Percentiles rank a stretch among this genome's conserved stretches.
These are phyloP conservation scores for Petrocephalus sullivani DNA, from an alignment of 2,797 vertebrate genomes.

Conservation along the genomic window DNA sequence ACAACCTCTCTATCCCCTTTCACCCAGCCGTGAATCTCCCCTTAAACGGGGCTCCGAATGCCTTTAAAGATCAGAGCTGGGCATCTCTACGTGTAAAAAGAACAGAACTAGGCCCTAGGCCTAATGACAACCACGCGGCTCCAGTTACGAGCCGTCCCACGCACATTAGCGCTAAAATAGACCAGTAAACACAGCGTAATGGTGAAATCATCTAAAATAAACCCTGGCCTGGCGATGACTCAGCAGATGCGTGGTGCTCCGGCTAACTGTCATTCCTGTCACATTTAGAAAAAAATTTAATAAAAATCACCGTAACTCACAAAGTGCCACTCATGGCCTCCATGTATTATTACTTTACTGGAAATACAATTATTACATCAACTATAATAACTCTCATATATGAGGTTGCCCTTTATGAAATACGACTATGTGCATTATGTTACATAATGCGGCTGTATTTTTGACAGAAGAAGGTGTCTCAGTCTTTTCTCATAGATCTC, in stretches of 20 bases:
- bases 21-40: not conserved
- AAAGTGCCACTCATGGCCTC: not conserved
- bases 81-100: not conserved
- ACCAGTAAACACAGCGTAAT: conserved; percentile 18
- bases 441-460: not conserved
- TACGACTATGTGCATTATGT: not conserved
- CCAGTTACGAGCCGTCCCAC: not conserved
- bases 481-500: not conserved
- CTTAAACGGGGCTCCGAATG: not conserved
- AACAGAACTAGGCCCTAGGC: not conserved
- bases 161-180: conserved; percentile 16
- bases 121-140: not conserved
- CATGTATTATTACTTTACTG: not conserved
- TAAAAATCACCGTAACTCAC: not conserved
- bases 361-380: not conserved
- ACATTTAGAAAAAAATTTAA: not conserved
- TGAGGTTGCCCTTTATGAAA: not conserved
- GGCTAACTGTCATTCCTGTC: not conserved
- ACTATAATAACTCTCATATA: not conserved
- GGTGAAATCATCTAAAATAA: not conserved
- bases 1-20: not conserved
- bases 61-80: not conserved
- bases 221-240: not conserved
- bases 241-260: not conserved
- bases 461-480: not conserved